A percentile compares a stretch with the other conserved stretches of the same genome.
phyloP scores from a whole-genome alignment of 2,888 invertebrate species.

The Rhingia rostrata region DNA sequence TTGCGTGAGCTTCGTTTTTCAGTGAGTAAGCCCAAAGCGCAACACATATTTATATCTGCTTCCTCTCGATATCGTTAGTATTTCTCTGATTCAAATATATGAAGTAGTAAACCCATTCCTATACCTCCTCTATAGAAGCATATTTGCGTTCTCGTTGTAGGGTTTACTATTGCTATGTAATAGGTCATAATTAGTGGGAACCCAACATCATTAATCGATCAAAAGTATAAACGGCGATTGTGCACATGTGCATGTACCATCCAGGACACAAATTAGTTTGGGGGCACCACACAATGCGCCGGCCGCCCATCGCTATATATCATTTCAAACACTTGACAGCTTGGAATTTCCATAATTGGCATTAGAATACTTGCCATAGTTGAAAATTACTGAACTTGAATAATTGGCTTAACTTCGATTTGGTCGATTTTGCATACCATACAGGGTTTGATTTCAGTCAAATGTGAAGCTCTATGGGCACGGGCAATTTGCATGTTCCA shows the following conservation, averaged over 20 bases:
- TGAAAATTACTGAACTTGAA: conserved; percentile 35
- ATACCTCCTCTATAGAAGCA: too few species aligned
- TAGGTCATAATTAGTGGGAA: neutral
- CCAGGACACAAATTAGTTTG: neutral
- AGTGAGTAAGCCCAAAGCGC: too few species aligned
- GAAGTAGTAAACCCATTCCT: too few species aligned
- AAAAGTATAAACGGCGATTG: neutral
- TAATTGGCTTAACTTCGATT: conserved; percentile 24
- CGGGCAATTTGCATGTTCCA: too few species aligned
- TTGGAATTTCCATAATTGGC: conserved; percentile 26
- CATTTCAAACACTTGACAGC: conserved; percentile 12
- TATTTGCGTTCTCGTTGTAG: neutral
- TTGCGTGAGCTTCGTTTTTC: too few species aligned
- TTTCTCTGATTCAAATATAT: too few species aligned
- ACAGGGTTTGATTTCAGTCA: neutral
- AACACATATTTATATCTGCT: too few species aligned
- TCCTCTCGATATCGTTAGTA: too few species aligned
- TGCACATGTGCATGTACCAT: neutral
- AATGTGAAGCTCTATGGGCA: neutral
- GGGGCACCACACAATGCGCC: neutral
- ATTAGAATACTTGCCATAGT: conserved; percentile 26
- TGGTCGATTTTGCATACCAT: neutral
- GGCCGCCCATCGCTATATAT: neutral
- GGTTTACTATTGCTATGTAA: neutral
- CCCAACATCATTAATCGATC: neutral